Evolutionary conservation across 2,113 vertebrate species (phyloP).

Genomic region (Prietella phreatophila): DNA sequence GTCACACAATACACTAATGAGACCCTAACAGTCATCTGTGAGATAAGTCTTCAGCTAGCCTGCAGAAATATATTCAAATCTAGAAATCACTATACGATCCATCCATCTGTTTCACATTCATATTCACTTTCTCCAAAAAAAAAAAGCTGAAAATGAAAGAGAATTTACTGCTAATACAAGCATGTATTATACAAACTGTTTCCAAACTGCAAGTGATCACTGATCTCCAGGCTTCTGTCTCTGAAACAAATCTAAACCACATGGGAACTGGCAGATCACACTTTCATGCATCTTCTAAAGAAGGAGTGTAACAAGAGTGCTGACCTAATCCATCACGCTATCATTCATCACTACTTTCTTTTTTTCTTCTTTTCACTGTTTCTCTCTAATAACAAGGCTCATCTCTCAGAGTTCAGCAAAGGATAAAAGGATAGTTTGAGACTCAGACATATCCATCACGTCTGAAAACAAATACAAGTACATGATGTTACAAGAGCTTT

Average conservation of each 20-base stretch:
- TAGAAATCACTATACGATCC: neutral
- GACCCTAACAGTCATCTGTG: no score
- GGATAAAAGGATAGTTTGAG: slow-evolving; percentile 13
- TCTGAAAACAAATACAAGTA: neutral
- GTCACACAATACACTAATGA: no score
- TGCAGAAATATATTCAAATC: no score
- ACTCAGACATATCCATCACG: slow-evolving; percentile 4
- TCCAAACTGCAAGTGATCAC: neutral
- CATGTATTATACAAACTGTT: neutral
- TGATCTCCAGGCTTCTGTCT: neutral
- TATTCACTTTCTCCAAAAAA: neutral
- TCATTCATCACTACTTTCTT: slow-evolving; percentile 5
- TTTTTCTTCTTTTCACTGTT: neutral
- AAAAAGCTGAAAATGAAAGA: neutral
- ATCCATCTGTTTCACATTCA: neutral
- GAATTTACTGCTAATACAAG: neutral
- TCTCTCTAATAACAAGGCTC: slow-evolving; percentile 32
- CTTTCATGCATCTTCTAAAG: slow-evolving; percentile 32
- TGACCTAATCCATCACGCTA: slow-evolving; percentile 43
- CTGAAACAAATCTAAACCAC: slow-evolving; percentile 25
- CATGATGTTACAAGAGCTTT: neutral
- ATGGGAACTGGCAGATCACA: slow-evolving; percentile 27
- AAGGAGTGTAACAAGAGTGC: slow-evolving; percentile 28
- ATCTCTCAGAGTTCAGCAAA: slow-evolving; percentile 2
- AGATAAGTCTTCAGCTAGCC: no score